These are phyloP conservation scores for Iselma pallidipennis DNA, from an alignment of 2,888 invertebrate species.

Conservation along the genomic window DNA sequence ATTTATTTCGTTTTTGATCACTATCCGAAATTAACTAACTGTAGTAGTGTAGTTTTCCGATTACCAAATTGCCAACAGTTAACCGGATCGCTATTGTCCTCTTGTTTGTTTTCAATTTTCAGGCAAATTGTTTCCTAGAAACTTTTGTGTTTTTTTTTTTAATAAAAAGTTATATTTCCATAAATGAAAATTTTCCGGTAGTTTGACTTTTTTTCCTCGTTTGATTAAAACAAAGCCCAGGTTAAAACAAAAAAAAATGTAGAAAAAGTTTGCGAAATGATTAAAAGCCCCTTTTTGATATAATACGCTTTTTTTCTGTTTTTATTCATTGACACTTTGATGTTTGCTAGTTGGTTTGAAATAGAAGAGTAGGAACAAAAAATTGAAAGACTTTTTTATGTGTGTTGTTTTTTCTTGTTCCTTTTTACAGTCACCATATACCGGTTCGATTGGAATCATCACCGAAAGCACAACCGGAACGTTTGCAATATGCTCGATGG, in stretches of 20 bases:
- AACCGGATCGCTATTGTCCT: too few relatives aligned
- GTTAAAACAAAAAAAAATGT: too few relatives aligned
- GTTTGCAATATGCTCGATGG: conserved; percentile 85
- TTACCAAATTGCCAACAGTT: too few relatives aligned
- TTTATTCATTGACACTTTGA: neutral
- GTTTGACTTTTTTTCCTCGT: too few relatives aligned
- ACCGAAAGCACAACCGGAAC: conserved; percentile 68
- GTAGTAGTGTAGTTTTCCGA: too few relatives aligned
- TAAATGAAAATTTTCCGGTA: too few relatives aligned
- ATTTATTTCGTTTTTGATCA: too few relatives aligned
- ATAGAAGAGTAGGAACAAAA: neutral
- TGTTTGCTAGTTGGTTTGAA: neutral
- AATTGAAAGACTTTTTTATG: neutral
- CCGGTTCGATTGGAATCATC: conserved; percentile 80
- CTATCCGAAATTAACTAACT: too few relatives aligned
- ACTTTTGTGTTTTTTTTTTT: too few relatives aligned
- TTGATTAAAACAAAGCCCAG: too few relatives aligned
- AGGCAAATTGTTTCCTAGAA: neutral
- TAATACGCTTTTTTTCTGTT: neutral
- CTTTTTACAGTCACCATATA: conserved; percentile 74
- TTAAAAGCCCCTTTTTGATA: neutral
- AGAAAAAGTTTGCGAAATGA: neutral
- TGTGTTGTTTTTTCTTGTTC: neutral
- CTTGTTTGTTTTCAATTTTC: neutral
- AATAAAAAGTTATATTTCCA: too few relatives aligned